These are phyloP conservation scores for Elmis aenea DNA, from an alignment of 2,888 invertebrate genomes.

Conservation along the genomic window DNA sequence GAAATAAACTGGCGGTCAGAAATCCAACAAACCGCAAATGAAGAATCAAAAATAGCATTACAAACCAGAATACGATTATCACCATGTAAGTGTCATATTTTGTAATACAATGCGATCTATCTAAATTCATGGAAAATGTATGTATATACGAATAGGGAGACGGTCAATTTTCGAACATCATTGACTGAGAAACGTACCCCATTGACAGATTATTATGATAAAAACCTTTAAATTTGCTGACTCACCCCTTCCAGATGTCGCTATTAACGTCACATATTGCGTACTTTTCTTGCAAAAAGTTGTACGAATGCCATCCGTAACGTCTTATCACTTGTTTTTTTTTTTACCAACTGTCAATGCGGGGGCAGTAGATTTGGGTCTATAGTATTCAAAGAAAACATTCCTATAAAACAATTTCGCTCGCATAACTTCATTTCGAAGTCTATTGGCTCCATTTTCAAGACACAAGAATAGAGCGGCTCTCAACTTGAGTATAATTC, in stretches of 20 bases:
- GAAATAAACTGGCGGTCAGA: constrained; percentile 48
- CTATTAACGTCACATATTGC: constrained; percentile 43
- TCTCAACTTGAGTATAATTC: constrained; percentile 43
- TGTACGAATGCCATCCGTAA: neutral
- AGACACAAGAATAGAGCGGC: constrained; percentile 17
- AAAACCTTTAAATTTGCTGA: constrained; percentile 38
- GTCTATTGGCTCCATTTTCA: constrained; percentile 24
- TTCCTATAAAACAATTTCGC: no score
- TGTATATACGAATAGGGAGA: constrained; percentile 11
- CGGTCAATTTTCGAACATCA: constrained; percentile 37
- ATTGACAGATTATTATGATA: constrained; percentile 43
- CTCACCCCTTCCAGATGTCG: constrained; percentile 38
- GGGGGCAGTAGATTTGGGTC: neutral
- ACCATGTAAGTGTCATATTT: constrained; percentile 45
- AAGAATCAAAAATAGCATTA: constrained; percentile 47
- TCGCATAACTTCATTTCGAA: constrained; percentile 23
- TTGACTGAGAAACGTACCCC: constrained; percentile 39
- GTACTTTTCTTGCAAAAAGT: constrained; percentile 5
- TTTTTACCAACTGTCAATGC: neutral
- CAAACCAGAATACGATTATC: constrained; percentile 47
- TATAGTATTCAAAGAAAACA: no score
- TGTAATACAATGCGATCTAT: no score
- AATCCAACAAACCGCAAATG: constrained; percentile 42
- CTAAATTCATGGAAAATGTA: no score
- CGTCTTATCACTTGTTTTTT: neutral